Evolutionary conservation across 2,888 invertebrate species (phyloP).

Genomic region (Notodonta ziczac): DNA sequence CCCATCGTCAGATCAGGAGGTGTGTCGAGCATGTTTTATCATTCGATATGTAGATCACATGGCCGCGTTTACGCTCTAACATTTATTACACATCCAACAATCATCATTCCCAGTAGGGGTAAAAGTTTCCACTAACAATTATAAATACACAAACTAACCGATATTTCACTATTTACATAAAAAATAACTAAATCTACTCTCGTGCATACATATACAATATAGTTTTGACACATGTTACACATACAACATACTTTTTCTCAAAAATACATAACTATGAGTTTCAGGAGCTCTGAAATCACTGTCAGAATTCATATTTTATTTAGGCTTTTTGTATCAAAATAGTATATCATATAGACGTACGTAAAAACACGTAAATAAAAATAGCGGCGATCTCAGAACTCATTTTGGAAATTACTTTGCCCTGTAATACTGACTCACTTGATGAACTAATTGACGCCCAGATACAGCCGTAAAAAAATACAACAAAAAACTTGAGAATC

Average conservation of each 20-base stretch:
- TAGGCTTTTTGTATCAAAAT: background rate
- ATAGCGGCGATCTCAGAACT: constrained; percentile 1
- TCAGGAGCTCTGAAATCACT: constrained; percentile 20
- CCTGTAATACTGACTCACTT: constrained; percentile 82
- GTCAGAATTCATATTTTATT: constrained; percentile 11
- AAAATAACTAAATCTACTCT: constrained; percentile 15
- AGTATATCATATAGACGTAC: no score
- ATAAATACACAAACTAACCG: constrained; percentile 5
- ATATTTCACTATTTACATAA: constrained; percentile 35
- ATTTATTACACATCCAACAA: constrained; percentile 1
- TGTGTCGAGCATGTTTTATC: no score
- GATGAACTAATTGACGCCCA: constrained; percentile 70
- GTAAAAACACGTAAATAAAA: background rate
- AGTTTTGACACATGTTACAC: constrained; percentile 5
- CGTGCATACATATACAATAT: constrained; percentile 15
- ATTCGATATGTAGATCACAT: background rate
- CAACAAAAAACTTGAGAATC: constrained; percentile 56
- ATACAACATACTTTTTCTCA: constrained; percentile 10
- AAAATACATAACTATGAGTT: constrained; percentile 16
- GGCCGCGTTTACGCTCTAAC: background rate
- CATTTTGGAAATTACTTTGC: constrained; percentile 46
- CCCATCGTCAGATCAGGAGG: no score
- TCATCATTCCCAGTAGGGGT: constrained; percentile 1
- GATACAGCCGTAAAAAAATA: constrained; percentile 37
- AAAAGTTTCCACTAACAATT: background rate